Conservation (phyloP, 2,113 vertebrate genomes). For the Leptobrachium leishanense region DNA sequence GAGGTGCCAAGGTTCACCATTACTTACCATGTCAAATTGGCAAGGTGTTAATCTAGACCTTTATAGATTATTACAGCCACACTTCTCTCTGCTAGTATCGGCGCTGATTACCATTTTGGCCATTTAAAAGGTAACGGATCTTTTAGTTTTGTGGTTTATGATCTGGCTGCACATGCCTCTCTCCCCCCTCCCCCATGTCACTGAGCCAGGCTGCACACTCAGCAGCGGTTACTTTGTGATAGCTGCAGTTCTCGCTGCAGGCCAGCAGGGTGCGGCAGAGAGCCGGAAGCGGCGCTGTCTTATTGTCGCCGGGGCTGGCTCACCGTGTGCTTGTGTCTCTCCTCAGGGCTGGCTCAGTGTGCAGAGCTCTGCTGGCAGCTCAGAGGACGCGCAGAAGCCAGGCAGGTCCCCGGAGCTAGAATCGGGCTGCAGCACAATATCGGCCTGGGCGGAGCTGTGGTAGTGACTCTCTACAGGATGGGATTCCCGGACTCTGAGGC, state of each 20-base stretch:
- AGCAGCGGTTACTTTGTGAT: no score
- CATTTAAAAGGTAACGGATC: no score
- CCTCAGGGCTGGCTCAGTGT: conserved; percentile 91
- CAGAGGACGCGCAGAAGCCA: conserved; percentile 78
- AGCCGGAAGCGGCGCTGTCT: conserved; percentile 10
- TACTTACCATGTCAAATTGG: no score
- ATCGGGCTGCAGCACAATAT: conserved; percentile 91
- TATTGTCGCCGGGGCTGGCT: conserved; percentile 80
- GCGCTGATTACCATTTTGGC: no score
- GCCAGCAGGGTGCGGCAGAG: background rate
- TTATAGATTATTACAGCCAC: no score
- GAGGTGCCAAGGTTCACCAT: no score
- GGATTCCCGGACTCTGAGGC: conserved; percentile 73
- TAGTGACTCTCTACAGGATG: conserved; percentile 84
- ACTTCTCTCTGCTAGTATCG: no score
- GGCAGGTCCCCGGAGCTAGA: conserved; percentile 85
- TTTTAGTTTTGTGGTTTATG: no score
- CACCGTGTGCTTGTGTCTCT: conserved; percentile 43
- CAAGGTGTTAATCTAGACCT: no score
- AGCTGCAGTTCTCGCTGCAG: background rate
- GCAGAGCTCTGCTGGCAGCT: conserved; percentile 97
- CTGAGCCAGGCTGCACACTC: no score
- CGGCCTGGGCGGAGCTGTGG: conserved; percentile 87
- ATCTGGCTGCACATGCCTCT: no score
- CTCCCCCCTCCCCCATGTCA: no score